Percentiles rank a stretch among this genome's conserved stretches.
Evolutionary conservation across 2,888 invertebrate species (phyloP).

Genomic region (Baronia brevicornis): DNA sequence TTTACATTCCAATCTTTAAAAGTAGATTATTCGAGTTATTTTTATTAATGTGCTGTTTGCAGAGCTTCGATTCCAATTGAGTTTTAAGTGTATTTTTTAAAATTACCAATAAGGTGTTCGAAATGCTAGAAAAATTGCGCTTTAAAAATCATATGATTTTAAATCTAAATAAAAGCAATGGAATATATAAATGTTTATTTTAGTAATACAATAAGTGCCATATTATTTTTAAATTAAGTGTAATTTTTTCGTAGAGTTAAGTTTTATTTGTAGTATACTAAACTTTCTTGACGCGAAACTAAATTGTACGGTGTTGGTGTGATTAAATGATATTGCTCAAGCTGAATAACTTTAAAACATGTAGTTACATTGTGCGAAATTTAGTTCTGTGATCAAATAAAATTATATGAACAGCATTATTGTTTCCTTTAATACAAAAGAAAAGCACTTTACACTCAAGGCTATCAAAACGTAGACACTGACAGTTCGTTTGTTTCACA

Average conservation of each 20-base stretch:
- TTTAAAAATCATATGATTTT: too few species aligned
- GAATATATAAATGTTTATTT: too few species aligned
- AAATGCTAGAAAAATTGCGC: too few species aligned
- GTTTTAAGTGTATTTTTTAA: conserved; percentile 8
- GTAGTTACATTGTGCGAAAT: conserved; percentile 62
- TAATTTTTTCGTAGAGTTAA: conserved; percentile 18
- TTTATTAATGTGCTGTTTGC: conserved; percentile 38
- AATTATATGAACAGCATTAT: conserved; percentile 46
- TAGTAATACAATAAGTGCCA: too few species aligned
- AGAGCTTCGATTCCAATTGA: conserved; percentile 29
- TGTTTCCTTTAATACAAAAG: conserved; percentile 18
- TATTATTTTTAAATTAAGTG: conserved; percentile 21
- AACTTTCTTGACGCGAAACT: conserved; percentile 29
- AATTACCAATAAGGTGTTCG: conserved; percentile 5
- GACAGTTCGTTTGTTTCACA: too few species aligned
- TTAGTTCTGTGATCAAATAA: conserved; percentile 68
- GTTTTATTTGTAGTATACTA: conserved; percentile 23
- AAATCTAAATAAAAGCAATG: too few species aligned
- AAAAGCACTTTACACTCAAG: too few species aligned
- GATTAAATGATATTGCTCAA: conserved; percentile 67
- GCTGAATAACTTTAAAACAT: conserved; percentile 58
- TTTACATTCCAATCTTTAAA: too few species aligned
- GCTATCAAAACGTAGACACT: too few species aligned
- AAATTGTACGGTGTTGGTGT: conserved; percentile 40
- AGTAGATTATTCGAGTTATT: too few species aligned